A percentile compares a stretch with the other conserved stretches of the same genome.
These are phyloP conservation scores for Yasuhikotakia modesta DNA, from an alignment of 2,797 vertebrate species.

Conservation along the genomic window DNA sequence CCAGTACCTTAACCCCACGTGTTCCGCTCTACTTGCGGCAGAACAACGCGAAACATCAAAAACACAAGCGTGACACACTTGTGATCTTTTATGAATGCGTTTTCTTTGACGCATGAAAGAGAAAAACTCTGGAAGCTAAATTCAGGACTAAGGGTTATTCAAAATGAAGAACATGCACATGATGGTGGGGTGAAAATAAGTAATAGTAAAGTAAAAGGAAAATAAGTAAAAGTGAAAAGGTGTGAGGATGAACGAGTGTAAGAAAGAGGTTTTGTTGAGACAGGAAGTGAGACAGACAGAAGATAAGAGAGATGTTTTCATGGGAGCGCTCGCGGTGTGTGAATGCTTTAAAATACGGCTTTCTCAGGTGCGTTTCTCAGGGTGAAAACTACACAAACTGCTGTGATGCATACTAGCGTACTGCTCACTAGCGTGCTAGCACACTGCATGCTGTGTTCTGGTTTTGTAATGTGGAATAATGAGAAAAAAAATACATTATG, in stretches of 20 bases:
- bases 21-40: neutral
- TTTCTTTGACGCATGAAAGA: neutral
- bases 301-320: neutral
- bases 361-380: neutral
- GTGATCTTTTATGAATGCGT: conserved; percentile 1
- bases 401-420: no score
- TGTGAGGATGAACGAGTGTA: neutral
- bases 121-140: neutral
- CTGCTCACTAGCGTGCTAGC: no score
- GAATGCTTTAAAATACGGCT: neutral
- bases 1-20: neutral
- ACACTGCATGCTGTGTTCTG: no score
- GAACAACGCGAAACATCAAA: neutral
- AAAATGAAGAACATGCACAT: neutral
- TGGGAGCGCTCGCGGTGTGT: neutral
- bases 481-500: no score
- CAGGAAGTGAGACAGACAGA: neutral
- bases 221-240: neutral
- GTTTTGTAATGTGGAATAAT: no score
- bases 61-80: neutral
- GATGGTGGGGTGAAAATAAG: neutral
- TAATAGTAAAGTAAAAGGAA: neutral
- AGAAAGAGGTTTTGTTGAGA: neutral
- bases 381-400: no score
- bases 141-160: neutral